Evolutionary conservation across 2,888 invertebrate genomes (phyloP).

Genomic region (Idaea straminata): DNA sequence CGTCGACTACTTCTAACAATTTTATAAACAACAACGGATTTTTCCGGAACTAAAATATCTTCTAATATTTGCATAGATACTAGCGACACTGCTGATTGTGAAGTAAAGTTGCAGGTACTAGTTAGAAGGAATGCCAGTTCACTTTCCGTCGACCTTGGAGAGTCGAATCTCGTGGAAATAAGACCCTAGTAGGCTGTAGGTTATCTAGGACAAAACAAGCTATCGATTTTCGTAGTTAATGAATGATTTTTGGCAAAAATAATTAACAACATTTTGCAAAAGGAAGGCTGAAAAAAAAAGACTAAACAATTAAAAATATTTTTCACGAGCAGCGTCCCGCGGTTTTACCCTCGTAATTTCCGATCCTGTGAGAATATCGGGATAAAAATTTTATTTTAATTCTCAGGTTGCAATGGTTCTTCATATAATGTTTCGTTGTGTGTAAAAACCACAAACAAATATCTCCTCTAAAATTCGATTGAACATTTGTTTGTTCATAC

Average conservation of each 20-base stretch:
- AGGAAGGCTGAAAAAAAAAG: too few relatives aligned
- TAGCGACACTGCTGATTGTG: background rate
- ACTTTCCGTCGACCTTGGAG: constrained; percentile 57
- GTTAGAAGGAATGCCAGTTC: constrained; percentile 37
- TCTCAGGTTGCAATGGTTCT: too few relatives aligned
- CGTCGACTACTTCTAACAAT: constrained; percentile 27
- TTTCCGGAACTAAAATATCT: background rate
- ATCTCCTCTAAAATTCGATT: too few relatives aligned
- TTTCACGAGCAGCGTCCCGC: too few relatives aligned
- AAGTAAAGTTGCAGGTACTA: constrained; percentile 1
- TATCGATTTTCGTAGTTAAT: constrained; percentile 20
- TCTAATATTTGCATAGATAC: constrained; percentile 27
- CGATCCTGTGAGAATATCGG: too few relatives aligned
- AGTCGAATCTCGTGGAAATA: constrained; percentile 49
- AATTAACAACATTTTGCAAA: too few relatives aligned
- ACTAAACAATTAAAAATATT: too few relatives aligned
- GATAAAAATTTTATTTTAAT: too few relatives aligned
- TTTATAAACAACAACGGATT: constrained; percentile 22
- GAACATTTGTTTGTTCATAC: too few relatives aligned
- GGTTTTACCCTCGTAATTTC: too few relatives aligned
- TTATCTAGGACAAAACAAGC: constrained; percentile 29
- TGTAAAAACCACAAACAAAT: too few relatives aligned
- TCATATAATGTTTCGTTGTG: too few relatives aligned
- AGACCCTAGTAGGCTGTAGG: constrained; percentile 23
- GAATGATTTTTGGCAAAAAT: background rate